Evolutionary conservation across 2,113 vertebrate genomes (phyloP).

Genomic region (Oncorhynchus gorbuscha): DNA sequence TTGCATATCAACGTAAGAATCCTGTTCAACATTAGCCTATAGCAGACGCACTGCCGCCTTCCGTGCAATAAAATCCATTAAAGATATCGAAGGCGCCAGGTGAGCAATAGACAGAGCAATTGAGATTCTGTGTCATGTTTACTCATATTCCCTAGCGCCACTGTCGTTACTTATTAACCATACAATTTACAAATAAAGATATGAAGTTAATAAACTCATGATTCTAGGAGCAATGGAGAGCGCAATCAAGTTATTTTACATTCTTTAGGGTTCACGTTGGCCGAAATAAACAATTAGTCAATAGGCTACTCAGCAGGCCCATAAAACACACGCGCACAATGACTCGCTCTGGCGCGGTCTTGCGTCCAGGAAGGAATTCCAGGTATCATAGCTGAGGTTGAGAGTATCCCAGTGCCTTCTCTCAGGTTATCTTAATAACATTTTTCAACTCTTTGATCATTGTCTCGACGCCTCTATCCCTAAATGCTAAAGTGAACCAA

Average conservation of each 20-base stretch:
- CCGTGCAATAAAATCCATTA: slow-evolving; percentile 86
- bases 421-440: slow-evolving; percentile 12
- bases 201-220: slow-evolving; percentile 77
- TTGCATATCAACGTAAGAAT: slow-evolving; percentile 35
- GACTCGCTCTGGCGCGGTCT: not conserved
- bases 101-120: slow-evolving; percentile 93
- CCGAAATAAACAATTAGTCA: slow-evolving; percentile 8
- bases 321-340: not conserved
- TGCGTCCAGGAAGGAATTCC: slow-evolving; percentile 47
- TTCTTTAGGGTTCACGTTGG: slow-evolving; percentile 36
- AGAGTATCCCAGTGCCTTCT: too few relatives aligned
- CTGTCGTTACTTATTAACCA: slow-evolving; percentile 93
- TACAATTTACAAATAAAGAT: slow-evolving; percentile 88
- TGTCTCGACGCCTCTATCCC: not conserved
- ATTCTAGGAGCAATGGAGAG: slow-evolving; percentile 55
- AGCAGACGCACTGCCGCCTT: slow-evolving; percentile 79
- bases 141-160: slow-evolving; percentile 83
- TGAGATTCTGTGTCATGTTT: slow-evolving; percentile 82
- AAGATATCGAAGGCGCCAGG: slow-evolving; percentile 96
- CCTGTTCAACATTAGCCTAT: slow-evolving; percentile 38
- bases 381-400: slow-evolving; percentile 31
- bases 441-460: slow-evolving; percentile 22
- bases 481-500: not conserved
- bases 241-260: slow-evolving; percentile 51
- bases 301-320: slow-evolving; percentile 10